Evolutionary conservation across 2,797 vertebrate genomes (phyloP).

Genomic region (Gymnothorax reevesii): DNA sequence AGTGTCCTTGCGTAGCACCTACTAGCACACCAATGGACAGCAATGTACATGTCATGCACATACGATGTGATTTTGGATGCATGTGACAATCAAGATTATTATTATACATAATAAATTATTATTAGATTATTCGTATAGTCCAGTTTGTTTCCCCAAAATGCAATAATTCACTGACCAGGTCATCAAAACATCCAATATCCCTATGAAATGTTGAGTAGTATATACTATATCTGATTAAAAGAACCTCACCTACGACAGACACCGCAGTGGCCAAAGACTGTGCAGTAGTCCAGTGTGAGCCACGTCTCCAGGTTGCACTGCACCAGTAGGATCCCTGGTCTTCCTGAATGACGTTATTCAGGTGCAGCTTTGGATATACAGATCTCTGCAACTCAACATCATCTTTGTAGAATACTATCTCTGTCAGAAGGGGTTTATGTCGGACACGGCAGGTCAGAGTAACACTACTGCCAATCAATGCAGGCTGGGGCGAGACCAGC

Average conservation of each 20-base stretch:
- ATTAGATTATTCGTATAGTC: no score
- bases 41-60: no score
- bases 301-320: slow-evolving; percentile 58
- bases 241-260: slow-evolving; percentile 39
- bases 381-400: slow-evolving; percentile 51
- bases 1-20: no score
- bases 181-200: no score
- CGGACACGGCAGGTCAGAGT: slow-evolving; percentile 57
- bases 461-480: slow-evolving; percentile 50
- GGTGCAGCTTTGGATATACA: slow-evolving; percentile 1
- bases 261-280: slow-evolving; percentile 42
- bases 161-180: no score
- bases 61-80: no score
- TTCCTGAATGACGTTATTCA: slow-evolving; percentile 46
- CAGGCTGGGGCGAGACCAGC: slow-evolving; percentile 30
- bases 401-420: slow-evolving; percentile 65
- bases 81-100: no score
- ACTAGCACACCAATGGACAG: no score
- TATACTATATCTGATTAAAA: neutral
- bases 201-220: no score
- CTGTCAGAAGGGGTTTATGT: neutral
- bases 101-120: no score
- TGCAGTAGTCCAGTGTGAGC: slow-evolving; percentile 26
- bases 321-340: slow-evolving; percentile 66
- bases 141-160: no score